Evolutionary conservation across 2,113 vertebrate genomes (phyloP), one percentile per base, ranked within the genome.

Genomic region (Sander lucioperca): DNA sequence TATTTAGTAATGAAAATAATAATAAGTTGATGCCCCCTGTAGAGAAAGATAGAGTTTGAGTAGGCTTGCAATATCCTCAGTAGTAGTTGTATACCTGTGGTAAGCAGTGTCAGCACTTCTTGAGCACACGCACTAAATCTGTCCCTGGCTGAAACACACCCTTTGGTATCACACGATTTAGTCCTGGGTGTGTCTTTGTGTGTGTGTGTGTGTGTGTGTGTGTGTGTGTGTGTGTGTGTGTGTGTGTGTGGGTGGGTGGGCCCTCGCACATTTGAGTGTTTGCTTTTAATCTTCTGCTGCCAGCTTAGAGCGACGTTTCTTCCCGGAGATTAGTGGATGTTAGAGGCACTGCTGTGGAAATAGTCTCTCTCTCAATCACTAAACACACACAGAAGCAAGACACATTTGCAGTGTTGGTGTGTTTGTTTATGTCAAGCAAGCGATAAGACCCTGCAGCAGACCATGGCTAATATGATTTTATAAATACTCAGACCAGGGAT

Each of bases 231-330:
- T 71, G 23, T 74, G 10, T 67, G 73, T 69, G 14, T 82, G 47
- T 54, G 45, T 71, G 65, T 45, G 79, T 53, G 12, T 63, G 51
- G 27, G 21, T 27, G 50, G 53, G 33, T 51, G 33, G 25, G 39
- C 43, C 12, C 59, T 82, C 13, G 1, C 85, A 76, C 79, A 83
- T 84, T 74, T 79, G 74, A 74, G 90, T 86, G 84, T 93, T 92
- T 90, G 79, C 77, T 86, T 88, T 91, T 91, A 89, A 93, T 91
- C 92, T 88, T 82, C 67, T 66, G 75, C 84, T 76, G 84, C 80
- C 84, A 90, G 88, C 66, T 93, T 88, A 90, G 79, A 89, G 88
- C 63, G 6, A 64, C 70, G 12, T 84, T 86, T 82, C 68, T 86
- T 79, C 69, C 72, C 19, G 16, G 80, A 86, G 91, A 92, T 93